Conservation (phyloP, 2,888 invertebrate species). For the Odontocerum albicorne region DNA sequence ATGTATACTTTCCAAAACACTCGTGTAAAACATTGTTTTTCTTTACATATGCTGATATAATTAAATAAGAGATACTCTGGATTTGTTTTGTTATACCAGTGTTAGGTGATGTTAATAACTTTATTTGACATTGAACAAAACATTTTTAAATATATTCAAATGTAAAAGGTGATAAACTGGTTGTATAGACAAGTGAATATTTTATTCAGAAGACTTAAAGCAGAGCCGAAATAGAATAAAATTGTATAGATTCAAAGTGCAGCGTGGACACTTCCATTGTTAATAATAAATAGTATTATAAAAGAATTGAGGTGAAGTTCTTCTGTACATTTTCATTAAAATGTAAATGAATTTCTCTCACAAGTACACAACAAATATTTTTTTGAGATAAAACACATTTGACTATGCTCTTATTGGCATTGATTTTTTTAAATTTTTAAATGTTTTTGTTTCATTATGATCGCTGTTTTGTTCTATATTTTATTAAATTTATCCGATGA, state of each 20-base stretch:
- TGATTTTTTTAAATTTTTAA: constrained; percentile 10
- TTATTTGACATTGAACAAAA: constrained; percentile 3
- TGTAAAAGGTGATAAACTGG: not conserved
- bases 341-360: not conserved
- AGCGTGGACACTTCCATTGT: not conserved
- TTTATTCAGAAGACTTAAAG: not conserved
- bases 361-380: not conserved
- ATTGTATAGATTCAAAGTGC: not conserved
- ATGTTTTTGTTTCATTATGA: constrained; percentile 4
- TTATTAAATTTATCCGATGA: constrained; percentile 13
- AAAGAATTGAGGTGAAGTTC: too few species aligned
- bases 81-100: constrained; percentile 8
- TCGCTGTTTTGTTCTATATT: constrained; percentile 18
- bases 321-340: not conserved
- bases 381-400: not conserved
- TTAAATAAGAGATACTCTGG: not conserved
- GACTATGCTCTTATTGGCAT: not conserved
- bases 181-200: not conserved
- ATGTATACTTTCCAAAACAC: not conserved
- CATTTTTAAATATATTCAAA: constrained; percentile 10
- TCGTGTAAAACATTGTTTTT: too few species aligned
- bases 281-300: too few species aligned
- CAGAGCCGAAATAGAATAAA: not conserved
- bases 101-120: constrained; percentile 16
- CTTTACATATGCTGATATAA: too few species aligned